Conservation (phyloP, 1,140 invertebrate genomes). For the Melitaea cinxia region DNA sequence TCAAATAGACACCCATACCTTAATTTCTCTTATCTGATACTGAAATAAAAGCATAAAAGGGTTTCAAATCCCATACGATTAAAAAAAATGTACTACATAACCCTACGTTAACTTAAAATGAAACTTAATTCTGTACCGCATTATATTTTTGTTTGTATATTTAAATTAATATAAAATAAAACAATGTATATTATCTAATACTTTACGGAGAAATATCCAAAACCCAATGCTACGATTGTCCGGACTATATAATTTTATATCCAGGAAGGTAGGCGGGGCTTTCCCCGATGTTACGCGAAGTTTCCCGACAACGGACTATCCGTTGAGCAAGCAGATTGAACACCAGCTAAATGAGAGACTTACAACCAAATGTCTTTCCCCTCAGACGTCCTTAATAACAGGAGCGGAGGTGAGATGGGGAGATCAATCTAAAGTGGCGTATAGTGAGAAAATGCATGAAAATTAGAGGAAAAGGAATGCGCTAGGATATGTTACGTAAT, state of each 20-base stretch:
- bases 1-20: too few species aligned
- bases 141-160: too few species aligned
- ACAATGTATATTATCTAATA: neutral
- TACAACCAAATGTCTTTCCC: slow-evolving; percentile 19
- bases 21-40: too few species aligned
- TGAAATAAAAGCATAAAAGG: too few species aligned
- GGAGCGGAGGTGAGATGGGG: slow-evolving; percentile 22
- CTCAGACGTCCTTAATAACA: slow-evolving; percentile 1
- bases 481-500: slow-evolving; percentile 75
- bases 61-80: too few species aligned
- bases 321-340: slow-evolving; percentile 29
- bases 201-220: slow-evolving; percentile 4
- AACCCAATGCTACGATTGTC: slow-evolving; percentile 4
- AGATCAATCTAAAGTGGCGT: slow-evolving; percentile 45
- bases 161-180: too few species aligned
- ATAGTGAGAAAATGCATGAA: slow-evolving; percentile 60
- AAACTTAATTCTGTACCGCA: too few species aligned
- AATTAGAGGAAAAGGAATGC: slow-evolving; percentile 61
- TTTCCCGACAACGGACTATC: slow-evolving; percentile 56
- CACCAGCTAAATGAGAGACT: slow-evolving; percentile 44
- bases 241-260: slow-evolving; percentile 23
- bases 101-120: too few species aligned
- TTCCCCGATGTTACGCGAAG: slow-evolving; percentile 46
- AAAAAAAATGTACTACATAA: too few species aligned
- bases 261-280: slow-evolving; percentile 58